These are phyloP conservation scores for Micropoecilia bifurca DNA, from an alignment of 2,797 vertebrate species.

Conservation along the genomic window DNA sequence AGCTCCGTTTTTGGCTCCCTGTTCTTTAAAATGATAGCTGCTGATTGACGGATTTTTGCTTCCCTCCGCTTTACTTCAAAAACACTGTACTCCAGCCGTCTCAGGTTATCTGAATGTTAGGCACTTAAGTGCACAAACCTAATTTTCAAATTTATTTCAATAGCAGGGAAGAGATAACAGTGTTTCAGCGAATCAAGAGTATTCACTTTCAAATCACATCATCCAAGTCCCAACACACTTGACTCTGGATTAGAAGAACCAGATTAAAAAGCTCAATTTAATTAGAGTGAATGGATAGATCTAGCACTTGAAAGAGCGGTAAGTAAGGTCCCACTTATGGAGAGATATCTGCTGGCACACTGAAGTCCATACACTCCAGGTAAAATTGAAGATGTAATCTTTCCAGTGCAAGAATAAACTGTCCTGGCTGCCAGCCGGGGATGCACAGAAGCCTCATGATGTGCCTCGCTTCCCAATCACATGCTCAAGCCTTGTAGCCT, in stretches of 20 bases:
- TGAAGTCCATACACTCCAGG: slow-evolving; percentile 81
- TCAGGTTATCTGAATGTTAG: slow-evolving; percentile 73
- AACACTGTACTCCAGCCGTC: slow-evolving; percentile 53
- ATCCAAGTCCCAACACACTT: slow-evolving; percentile 83
- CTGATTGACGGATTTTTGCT: slow-evolving; percentile 62
- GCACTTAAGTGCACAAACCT: slow-evolving; percentile 81
- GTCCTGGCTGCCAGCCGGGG: slow-evolving; percentile 70
- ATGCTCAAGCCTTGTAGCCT: slow-evolving; percentile 74
- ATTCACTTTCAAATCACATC: slow-evolving; percentile 86
- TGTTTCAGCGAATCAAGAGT: slow-evolving; percentile 82
- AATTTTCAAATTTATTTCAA: slow-evolving; percentile 84
- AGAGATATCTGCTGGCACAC: slow-evolving; percentile 79
- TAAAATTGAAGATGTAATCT: slow-evolving; percentile 86
- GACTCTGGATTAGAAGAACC: slow-evolving; percentile 86
- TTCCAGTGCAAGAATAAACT: slow-evolving; percentile 78
- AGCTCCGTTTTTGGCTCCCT: slow-evolving; percentile 32
- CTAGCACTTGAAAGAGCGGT: slow-evolving; percentile 85
- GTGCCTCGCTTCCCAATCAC: slow-evolving; percentile 71
- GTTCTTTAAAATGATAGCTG: slow-evolving; percentile 34
- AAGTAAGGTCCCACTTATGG: slow-evolving; percentile 84
- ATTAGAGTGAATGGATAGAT: slow-evolving; percentile 87
- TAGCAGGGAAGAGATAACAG: slow-evolving; percentile 81
- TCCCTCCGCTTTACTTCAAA: slow-evolving; percentile 57
- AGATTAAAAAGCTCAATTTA: slow-evolving; percentile 89
- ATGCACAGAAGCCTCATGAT: slow-evolving; percentile 71